Evolutionary conservation across 92 coral and sea anemone species (phyloP).

Genomic region (Heliopora coerulea): DNA sequence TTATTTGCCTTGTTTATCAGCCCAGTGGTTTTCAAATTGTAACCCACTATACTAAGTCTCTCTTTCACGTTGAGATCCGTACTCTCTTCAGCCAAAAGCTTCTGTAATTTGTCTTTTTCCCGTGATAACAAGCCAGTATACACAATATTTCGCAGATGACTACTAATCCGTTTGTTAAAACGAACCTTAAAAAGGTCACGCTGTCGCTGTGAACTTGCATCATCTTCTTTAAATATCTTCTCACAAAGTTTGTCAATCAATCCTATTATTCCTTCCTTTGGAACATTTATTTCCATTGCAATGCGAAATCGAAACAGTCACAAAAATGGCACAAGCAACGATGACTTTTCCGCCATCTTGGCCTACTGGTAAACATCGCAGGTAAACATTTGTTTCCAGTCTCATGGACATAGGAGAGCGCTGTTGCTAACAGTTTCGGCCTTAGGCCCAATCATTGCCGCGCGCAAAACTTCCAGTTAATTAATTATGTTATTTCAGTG

Average conservation of each 20-base stretch:
- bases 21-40: background rate
- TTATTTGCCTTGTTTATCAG: constrained; percentile 8
- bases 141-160: constrained; percentile 8
- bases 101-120: background rate
- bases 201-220: background rate
- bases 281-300: constrained; percentile 28
- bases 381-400: background rate
- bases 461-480: no score
- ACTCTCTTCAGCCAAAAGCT: background rate
- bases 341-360: background rate
- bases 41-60: constrained; percentile 12
- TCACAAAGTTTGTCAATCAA: constrained; percentile 16
- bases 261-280: constrained; percentile 7
- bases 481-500: no score
- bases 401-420: background rate
- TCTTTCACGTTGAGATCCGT: constrained; percentile 9
- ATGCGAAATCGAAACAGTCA: background rate
- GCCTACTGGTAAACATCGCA: no score
- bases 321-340: background rate
- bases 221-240: constrained; percentile 16
- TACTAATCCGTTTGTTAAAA: constrained; percentile 1
- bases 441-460: no score
- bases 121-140: constrained; percentile 21
- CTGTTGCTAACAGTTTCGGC: no score
- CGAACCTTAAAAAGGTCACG: background rate